Evolutionary conservation across 2,888 invertebrate genomes (phyloP).

Genomic region (Campoplex nolae): DNA sequence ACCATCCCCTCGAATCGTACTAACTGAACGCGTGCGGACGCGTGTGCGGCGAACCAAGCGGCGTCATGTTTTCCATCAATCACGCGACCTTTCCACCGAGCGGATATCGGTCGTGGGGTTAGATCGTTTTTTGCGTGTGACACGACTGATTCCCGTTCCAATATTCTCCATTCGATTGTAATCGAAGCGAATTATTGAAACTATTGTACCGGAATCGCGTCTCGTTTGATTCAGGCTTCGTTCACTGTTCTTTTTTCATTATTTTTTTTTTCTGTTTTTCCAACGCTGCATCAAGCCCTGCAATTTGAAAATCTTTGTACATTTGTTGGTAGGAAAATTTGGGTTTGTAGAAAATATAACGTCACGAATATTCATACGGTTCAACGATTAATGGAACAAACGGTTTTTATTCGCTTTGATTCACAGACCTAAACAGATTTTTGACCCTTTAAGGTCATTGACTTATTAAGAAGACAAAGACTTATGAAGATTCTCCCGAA

Average conservation of each 20-base stretch:
- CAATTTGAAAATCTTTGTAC: neutral
- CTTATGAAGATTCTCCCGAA: conserved; percentile 21
- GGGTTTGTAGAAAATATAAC: neutral
- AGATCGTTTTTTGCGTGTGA: conserved; percentile 70
- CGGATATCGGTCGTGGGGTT: conserved; percentile 76
- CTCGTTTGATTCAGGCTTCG: conserved; percentile 30
- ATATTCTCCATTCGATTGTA: conserved; percentile 77
- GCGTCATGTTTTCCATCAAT: conserved; percentile 83
- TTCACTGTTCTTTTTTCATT: neutral
- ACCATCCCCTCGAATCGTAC: conserved; percentile 9
- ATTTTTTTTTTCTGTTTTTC: neutral
- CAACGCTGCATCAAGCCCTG: neutral
- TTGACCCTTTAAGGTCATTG: conserved; percentile 32
- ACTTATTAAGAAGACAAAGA: conserved; percentile 55
- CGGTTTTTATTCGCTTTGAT: conserved; percentile 80
- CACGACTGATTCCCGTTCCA: conserved; percentile 61
- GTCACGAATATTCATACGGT: neutral
- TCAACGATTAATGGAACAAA: conserved; percentile 77
- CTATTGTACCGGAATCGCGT: conserved; percentile 53
- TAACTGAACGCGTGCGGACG: conserved; percentile 63
- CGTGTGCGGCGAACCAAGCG: conserved; percentile 70
- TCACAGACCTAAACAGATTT: conserved; percentile 62
- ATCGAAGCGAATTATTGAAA: conserved; percentile 83
- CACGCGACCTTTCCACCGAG: conserved; percentile 80
- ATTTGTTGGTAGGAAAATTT: neutral